Percentiles rank a stretch among this genome's conserved stretches.
Evolutionary conservation across 2,888 invertebrate species (phyloP).

Genomic region (Liodrosophila aerea): DNA sequence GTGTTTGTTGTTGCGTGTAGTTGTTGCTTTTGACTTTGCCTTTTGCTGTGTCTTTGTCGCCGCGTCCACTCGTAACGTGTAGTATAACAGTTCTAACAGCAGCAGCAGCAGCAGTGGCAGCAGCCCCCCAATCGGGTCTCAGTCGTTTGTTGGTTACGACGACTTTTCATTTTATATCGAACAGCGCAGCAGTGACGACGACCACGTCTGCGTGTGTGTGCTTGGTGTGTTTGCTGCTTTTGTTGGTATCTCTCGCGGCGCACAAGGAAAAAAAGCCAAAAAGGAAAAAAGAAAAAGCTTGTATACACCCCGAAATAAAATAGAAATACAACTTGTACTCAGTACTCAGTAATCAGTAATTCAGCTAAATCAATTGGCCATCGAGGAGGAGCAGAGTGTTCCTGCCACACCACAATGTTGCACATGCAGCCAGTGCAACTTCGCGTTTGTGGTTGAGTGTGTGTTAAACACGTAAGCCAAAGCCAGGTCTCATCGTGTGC

Average conservation of each 20-base stretch:
- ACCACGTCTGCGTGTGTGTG: slow-evolving; percentile 45
- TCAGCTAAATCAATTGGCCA: background rate
- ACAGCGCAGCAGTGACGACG: slow-evolving; percentile 68
- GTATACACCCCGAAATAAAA: slow-evolving; percentile 15
- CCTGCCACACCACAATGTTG: too few relatives aligned
- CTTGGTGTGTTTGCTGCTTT: slow-evolving; percentile 35
- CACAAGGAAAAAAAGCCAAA: slow-evolving; percentile 37
- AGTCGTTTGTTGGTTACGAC: slow-evolving; percentile 62
- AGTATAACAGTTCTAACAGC: slow-evolving; percentile 68
- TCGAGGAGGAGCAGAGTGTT: too few relatives aligned
- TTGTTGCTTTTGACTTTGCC: slow-evolving; percentile 44
- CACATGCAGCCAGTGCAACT: too few relatives aligned
- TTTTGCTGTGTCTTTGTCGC: slow-evolving; percentile 45
- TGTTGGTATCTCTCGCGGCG: slow-evolving; percentile 56
- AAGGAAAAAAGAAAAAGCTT: slow-evolving; percentile 50
- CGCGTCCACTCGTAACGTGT: slow-evolving; percentile 51
- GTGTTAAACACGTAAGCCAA: slow-evolving; percentile 57
- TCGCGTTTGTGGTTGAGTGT: slow-evolving; percentile 39
- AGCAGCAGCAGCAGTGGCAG: background rate
- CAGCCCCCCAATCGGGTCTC: slow-evolving; percentile 30
- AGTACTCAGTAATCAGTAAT: too few relatives aligned
- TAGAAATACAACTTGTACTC: background rate
- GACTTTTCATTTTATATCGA: slow-evolving; percentile 75
- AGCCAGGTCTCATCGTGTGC: slow-evolving; percentile 28
- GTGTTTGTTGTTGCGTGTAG: slow-evolving; percentile 34